A percentile compares a stretch with the other conserved stretches of the same genome.
Conservation (phyloP, 1,140 invertebrate genomes). For the Eueides isabella region DNA sequence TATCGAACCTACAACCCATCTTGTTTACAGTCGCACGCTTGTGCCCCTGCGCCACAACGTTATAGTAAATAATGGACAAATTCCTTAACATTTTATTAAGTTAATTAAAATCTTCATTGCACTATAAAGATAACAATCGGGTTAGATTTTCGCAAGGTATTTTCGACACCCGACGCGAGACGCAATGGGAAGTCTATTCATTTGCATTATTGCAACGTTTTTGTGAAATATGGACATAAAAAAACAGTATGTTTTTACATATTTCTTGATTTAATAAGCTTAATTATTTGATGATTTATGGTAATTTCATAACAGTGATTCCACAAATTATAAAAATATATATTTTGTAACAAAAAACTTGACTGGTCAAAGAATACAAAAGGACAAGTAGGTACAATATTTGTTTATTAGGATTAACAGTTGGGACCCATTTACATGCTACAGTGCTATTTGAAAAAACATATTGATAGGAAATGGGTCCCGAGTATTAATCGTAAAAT, state of each 20-base stretch:
- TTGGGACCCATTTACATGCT: no score
- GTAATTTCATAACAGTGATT: neutral
- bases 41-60: no score
- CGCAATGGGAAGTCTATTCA: conserved; percentile 39
- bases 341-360: no score
- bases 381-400: no score
- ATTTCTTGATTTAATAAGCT: neutral
- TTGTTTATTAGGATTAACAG: no score
- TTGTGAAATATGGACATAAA: conserved; percentile 37
- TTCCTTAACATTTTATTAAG: conserved; percentile 10
- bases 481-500: no score
- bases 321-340: no score
- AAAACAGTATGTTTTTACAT: neutral
- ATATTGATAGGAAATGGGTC: no score
- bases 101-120: conserved; percentile 26
- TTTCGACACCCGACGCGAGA: conserved; percentile 31
- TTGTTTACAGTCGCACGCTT: no score
- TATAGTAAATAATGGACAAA: neutral
- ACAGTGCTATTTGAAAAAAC: no score
- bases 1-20: no score
- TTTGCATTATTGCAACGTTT: conserved; percentile 23
- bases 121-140: conserved; percentile 34
- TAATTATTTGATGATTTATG: neutral
- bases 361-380: no score
- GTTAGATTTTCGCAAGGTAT: conserved; percentile 43